Evolutionary conservation across 2,797 vertebrate genomes (phyloP), one percentile per base, ranked within the genome.

Genomic region (Clarias laeviceps): DNA sequence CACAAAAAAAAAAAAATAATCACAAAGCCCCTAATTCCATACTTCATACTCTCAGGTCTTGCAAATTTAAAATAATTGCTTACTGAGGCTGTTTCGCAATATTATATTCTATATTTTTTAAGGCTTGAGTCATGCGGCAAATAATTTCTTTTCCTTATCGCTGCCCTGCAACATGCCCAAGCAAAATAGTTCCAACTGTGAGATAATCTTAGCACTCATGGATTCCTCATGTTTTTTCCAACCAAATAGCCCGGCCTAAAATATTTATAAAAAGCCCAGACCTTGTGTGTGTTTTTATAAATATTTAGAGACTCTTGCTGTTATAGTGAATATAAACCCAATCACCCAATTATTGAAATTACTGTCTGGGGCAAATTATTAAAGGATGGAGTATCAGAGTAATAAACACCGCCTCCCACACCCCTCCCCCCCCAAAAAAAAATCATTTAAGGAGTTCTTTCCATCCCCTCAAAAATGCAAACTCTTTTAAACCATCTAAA

Each of bases 401-500:
- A 69, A 79, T 80, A 61, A 50, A 29, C 37, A 69, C 4, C 34
- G 34, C 3, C 34, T 3, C 34, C 34, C 34, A 3, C 3, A 37
- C 40, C 1, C 40, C 40, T 7, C 0, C 7, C 40, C 40, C 6
- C 1, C 40, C 40, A 9, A 45, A 50, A 50, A 66, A 29, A 81
- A 37, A 65, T 50, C 56, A 61, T 76, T 84, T 68, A 73, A 74
- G 32, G 27, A 61, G 37, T 64, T 61, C 66, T 50, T 64, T 80
- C 29, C 2, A 61, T 34, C 56, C 9, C 8, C 17, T 14, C 22
- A 24, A 50, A 20, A 73, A 80, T 20, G 59, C 61, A 50, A 74
- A 22, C 57, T 37, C 27, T 37, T 76, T 80, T 69, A 83, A 87
- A 94, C 90, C 89, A 89, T 90, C 84, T 91, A 87, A 90, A 94